Base-by-base conservation (phyloP, 2,113 vertebrate species). In the Prochilodus magdalenae region DNA sequence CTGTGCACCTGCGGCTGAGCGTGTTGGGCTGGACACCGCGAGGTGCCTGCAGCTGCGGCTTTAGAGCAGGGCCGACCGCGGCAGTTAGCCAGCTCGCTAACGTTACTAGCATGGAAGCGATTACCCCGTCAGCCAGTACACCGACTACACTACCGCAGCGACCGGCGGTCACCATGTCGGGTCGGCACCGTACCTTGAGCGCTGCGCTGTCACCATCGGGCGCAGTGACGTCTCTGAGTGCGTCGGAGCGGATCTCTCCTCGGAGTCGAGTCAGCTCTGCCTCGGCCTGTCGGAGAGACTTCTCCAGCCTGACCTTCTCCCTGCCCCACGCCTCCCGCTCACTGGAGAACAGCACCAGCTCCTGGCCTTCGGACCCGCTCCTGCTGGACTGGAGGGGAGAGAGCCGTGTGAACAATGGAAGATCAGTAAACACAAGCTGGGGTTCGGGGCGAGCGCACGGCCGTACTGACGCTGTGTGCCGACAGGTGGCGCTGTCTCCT, bases 301-400 rank as follows among this genome's bases (percentile, higher is more conserved):
- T 96, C 89, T 98, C 96, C 81, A 99, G 91, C 0, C 86, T 80
- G n/a, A 81, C 11, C 81, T 91, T 96, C 88, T 99, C 98, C 85
- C 89, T 94, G 67, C 82, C 86, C 97, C 97, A 99, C 0, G 90
- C 85, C 83, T 97, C 96, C 73, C 93, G 94, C 87, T 98, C 96
- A 5, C 95, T 94, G 74, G 95, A 93, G 57, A 95, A 84, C 51
- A 96, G 87, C 0, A 93, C 78, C 33, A 92, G 90, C 73, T 93
- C 88, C 82, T 83, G 88, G 81, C 85, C 73, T 77, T 88, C 88
- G 0, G 79, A 55, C 0, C 90, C 87, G 70, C 80, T 86, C 81
- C 93, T 91, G 71, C 88, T 91, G 82, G 90, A 92, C 96, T 97
- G 85, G 59, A 57, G 10, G 40, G 15, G 26, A 44, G 22, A 11